These are phyloP conservation scores for Drosophila monieri DNA, from an alignment of 2,888 invertebrate species.

Conservation along the genomic window DNA sequence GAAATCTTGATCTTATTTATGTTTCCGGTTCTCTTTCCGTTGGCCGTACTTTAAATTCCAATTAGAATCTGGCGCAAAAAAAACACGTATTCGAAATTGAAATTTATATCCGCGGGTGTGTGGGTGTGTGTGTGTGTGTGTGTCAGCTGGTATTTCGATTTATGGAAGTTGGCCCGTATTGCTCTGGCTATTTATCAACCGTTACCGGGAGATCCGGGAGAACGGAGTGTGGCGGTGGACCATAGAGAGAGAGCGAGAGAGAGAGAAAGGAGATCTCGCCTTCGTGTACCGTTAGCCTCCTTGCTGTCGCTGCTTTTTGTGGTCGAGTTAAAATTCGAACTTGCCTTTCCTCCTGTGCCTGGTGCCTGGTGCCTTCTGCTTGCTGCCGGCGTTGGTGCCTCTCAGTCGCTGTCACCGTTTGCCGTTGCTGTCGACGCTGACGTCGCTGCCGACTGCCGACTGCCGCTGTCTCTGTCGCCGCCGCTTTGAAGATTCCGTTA, in stretches of 20 bases:
- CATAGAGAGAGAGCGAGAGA: background rate
- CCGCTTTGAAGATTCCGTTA: constrained; percentile 52
- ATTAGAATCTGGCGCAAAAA: constrained; percentile 1
- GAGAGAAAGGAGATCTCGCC: constrained; percentile 2
- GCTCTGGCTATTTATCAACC: constrained; percentile 22
- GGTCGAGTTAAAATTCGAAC: background rate
- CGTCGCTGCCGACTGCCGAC: constrained; percentile 15
- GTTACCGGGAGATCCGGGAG: constrained; percentile 18
- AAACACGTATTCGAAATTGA: background rate
- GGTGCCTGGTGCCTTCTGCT: background rate
- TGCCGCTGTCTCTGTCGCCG: constrained; percentile 17
- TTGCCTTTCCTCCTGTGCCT: background rate
- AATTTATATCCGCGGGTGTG: background rate
- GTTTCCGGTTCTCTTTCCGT: background rate
- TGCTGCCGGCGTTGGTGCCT: constrained; percentile 58
- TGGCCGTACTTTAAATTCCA: background rate
- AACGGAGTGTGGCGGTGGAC: constrained; percentile 16
- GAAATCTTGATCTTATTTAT: background rate
- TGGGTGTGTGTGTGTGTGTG: background rate
- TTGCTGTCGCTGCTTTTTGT: background rate
- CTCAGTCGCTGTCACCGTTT: constrained; percentile 24
- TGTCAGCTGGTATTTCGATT: constrained; percentile 7
- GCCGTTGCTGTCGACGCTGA: constrained; percentile 32
- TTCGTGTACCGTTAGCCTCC: background rate
- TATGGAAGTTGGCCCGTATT: constrained; percentile 13